These are phyloP conservation scores for Nymphalis urticae DNA, from an alignment of 2,888 invertebrate species.

Conservation along the genomic window DNA sequence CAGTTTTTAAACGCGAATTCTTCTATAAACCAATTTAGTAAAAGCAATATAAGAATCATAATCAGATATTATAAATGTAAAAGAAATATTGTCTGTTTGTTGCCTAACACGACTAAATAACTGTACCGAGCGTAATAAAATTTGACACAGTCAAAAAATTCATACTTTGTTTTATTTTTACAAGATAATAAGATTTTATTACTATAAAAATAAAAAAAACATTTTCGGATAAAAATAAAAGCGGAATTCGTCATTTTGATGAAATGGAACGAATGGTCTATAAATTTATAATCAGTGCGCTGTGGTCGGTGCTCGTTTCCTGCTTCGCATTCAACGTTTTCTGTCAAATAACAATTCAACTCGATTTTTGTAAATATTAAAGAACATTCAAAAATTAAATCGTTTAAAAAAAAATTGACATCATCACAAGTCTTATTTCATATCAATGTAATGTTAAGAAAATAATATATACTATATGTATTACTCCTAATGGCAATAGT, in stretches of 20 bases:
- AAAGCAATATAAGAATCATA: neutral
- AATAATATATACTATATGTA: too few relatives aligned
- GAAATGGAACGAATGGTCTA: neutral
- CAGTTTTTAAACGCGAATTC: slow-evolving; percentile 14
- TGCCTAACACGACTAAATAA: too few relatives aligned
- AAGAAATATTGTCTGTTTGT: too few relatives aligned
- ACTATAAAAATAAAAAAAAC: neutral
- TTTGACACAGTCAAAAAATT: too few relatives aligned
- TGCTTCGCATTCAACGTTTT: slow-evolving; percentile 7
- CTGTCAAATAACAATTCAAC: slow-evolving; percentile 5
- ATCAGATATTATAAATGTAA: too few relatives aligned
- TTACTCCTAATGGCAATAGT: too few relatives aligned
- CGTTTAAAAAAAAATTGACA: neutral
- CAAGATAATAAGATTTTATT: neutral
- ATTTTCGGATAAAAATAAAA: neutral
- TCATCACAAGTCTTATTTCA: neutral
- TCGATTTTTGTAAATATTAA: slow-evolving; percentile 3
- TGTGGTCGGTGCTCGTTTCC: slow-evolving; percentile 17
- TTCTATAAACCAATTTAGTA: slow-evolving; percentile 6
- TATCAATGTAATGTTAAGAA: neutral
- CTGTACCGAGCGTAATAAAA: too few relatives aligned
- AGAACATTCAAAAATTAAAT: neutral
- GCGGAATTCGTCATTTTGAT: neutral
- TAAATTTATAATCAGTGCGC: slow-evolving; percentile 26
- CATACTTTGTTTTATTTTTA: too few relatives aligned